These are phyloP conservation scores for Bungarus multicinctus DNA, from an alignment of 2,113 vertebrate species.

Conservation along the genomic window DNA sequence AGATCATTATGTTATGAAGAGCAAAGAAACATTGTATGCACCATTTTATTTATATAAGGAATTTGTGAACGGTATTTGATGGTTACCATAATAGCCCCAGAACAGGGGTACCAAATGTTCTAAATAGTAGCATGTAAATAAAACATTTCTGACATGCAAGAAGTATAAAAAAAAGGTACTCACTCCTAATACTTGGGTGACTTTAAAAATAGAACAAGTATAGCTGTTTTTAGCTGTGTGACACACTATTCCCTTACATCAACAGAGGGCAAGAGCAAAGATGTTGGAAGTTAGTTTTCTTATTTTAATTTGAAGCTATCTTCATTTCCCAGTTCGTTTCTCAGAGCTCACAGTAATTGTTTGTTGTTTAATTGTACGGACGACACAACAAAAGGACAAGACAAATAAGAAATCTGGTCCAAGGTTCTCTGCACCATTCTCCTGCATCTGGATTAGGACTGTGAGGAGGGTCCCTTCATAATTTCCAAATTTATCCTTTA, in stretches of 20 bases:
- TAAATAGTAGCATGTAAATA: not conserved
- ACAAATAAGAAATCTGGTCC: not conserved
- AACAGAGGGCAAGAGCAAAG: not conserved
- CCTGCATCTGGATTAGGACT: not conserved
- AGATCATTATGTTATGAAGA: not conserved
- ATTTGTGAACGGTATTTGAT: not conserved
- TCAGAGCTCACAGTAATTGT: not conserved
- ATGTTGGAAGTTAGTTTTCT: not conserved
- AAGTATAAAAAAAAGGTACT: not conserved
- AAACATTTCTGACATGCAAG: not conserved
- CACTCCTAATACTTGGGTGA: not conserved
- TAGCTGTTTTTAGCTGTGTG: not conserved
- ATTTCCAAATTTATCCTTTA: not conserved
- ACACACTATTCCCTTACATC: not conserved
- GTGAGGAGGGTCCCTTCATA: not conserved
- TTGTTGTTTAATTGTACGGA: not conserved
- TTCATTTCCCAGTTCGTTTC: not conserved
- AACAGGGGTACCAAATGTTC: not conserved
- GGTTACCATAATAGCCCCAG: not conserved
- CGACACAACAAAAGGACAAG: not conserved
- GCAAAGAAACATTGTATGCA: not conserved
- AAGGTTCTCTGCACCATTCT: not conserved
- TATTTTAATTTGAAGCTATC: not conserved
- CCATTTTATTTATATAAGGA: not conserved
- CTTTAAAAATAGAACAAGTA: not conserved